These are phyloP conservation scores for Dryocosmus kuriphilus DNA, from an alignment of 2,888 invertebrate genomes.

Conservation along the genomic window DNA sequence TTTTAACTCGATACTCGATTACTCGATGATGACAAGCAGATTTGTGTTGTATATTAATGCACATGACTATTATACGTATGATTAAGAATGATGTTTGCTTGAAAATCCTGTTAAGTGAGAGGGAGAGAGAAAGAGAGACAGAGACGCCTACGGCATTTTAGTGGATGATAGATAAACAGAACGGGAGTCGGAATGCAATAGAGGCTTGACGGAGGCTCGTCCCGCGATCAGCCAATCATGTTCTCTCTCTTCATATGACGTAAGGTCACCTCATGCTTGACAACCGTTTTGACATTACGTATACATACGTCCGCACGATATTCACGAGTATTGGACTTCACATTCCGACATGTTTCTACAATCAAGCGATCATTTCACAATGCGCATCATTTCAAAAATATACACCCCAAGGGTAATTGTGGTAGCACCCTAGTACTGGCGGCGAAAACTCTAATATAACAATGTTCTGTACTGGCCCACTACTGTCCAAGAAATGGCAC, in stretches of 20 bases:
- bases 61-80: conserved; percentile 27
- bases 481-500: too few species aligned
- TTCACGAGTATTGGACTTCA: background rate
- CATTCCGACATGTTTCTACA: background rate
- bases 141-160: conserved; percentile 47
- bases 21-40: background rate
- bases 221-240: conserved; percentile 64
- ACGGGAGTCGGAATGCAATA: conserved; percentile 60
- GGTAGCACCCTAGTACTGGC: too few species aligned
- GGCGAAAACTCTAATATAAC: too few species aligned
- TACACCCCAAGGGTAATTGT: too few species aligned
- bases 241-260: conserved; percentile 60
- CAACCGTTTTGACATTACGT: conserved; percentile 41
- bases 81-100: conserved; percentile 27
- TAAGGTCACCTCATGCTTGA: conserved; percentile 60
- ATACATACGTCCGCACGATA: conserved; percentile 15
- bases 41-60: conserved; percentile 32
- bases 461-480: too few species aligned
- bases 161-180: conserved; percentile 56
- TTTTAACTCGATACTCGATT: background rate
- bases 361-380: background rate
- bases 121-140: conserved; percentile 44
- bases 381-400: background rate
- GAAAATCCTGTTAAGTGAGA: conserved; percentile 26
- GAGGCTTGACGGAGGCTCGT: conserved; percentile 71